Evolutionary conservation across 2,797 vertebrate species (phyloP).

Genomic region (Gila robusta): DNA sequence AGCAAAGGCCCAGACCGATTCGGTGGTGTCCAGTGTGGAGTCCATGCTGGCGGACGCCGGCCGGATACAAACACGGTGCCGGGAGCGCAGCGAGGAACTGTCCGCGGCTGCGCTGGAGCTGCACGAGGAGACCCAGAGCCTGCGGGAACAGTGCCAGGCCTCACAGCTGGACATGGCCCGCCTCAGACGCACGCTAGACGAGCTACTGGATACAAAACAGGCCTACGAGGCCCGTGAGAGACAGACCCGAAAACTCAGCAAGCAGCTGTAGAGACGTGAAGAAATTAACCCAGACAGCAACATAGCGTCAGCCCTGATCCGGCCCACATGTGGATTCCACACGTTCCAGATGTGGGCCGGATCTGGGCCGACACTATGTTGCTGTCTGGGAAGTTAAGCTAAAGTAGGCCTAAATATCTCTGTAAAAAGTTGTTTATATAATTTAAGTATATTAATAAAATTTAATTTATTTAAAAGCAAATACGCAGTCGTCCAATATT

Average conservation of each 20-base stretch:
- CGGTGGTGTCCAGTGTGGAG: slow-evolving; percentile 77
- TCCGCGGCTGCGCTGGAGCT: slow-evolving; percentile 70
- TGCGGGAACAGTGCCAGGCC: slow-evolving; percentile 73
- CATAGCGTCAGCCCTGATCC: too few relatives aligned
- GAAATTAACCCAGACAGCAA: not conserved
- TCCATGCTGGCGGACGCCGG: slow-evolving; percentile 75
- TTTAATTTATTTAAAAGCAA: not conserved
- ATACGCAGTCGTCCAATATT: not conserved
- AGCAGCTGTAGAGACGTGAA: slow-evolving; percentile 70
- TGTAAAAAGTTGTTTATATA: not conserved
- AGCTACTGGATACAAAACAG: slow-evolving; percentile 78
- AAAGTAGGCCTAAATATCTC: not conserved
- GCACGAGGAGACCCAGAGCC: slow-evolving; percentile 69
- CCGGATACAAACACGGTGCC: slow-evolving; percentile 74
- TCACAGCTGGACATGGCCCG: slow-evolving; percentile 77
- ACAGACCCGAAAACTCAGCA: slow-evolving; percentile 82
- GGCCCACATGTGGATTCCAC: too few relatives aligned
- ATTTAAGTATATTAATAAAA: not conserved
- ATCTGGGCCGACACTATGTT: too few relatives aligned
- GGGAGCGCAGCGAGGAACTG: slow-evolving; percentile 72
- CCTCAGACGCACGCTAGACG: slow-evolving; percentile 73
- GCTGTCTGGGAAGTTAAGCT: not conserved
- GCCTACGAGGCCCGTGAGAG: slow-evolving; percentile 80
- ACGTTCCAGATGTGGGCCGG: too few relatives aligned
- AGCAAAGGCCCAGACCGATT: slow-evolving; percentile 75